Evolutionary conservation across 2,888 invertebrate species (phyloP).

Genomic region (Campopleginae sp.): DNA sequence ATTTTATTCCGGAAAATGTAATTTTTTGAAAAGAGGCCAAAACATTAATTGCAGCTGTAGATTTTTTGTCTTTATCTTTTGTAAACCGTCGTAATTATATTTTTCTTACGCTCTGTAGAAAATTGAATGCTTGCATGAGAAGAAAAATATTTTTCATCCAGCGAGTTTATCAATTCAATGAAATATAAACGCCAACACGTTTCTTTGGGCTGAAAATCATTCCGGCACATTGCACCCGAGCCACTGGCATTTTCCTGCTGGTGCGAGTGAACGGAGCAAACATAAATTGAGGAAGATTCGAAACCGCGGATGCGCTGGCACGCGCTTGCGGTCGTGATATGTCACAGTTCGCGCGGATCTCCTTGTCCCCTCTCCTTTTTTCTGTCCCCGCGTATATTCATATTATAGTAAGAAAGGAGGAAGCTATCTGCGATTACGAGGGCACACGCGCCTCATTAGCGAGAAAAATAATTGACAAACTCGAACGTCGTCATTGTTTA

Average conservation of each 20-base stretch:
- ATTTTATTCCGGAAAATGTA: neutral
- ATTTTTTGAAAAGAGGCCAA: neutral
- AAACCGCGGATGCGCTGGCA: conserved; percentile 37
- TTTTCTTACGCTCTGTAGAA: too few species aligned
- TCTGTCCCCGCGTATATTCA: neutral
- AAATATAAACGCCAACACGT: conserved; percentile 1
- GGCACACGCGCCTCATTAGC: neutral
- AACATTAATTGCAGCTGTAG: neutral
- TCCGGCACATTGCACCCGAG: conserved; percentile 26
- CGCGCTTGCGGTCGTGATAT: conserved; percentile 62
- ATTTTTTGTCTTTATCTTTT: neutral
- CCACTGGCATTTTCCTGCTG: conserved; percentile 27
- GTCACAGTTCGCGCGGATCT: conserved; percentile 54
- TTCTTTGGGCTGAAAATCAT: conserved; percentile 6
- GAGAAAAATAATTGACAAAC: neutral
- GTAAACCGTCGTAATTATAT: neutral
- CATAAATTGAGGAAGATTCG: conserved; percentile 58
- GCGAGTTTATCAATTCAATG: neutral
- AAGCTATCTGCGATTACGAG: neutral
- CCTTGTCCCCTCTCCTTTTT: neutral
- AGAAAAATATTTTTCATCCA: neutral
- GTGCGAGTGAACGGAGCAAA: conserved; percentile 12
- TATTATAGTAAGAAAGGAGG: conserved; percentile 13
- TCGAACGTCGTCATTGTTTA: neutral
- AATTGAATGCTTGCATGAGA: neutral